Evolutionary conservation across 2,113 vertebrate species (phyloP), one percentile per base, ranked within the genome.

Genomic region (Rhinoderma darwinii): DNA sequence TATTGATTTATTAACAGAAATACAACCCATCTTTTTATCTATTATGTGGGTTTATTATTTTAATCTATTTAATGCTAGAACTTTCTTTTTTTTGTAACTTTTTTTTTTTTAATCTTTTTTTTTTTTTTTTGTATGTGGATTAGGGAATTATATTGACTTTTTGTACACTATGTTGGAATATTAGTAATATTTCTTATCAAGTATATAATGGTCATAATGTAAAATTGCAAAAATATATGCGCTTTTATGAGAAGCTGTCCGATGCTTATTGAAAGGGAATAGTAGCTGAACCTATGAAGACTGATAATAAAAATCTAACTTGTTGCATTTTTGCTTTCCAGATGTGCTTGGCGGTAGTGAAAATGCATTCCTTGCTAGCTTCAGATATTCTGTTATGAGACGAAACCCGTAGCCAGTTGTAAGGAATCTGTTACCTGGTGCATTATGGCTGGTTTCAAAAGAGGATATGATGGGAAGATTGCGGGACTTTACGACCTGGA

Each of bases 391-490:
- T 93, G 84, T 88, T 94, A 91, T 97, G 95, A 98, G 91, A 94
- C 93, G 91, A 92, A 89, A 82, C 27, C 41, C 0, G 81, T 91
- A 88, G 86, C 90, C 88, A 73, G 89, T 86, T 63, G 79, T 75
- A 86, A 88, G 79, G 84, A 87, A 87, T 74, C 90, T 89, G 83
- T 90, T 88, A 68, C 63, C 83, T 72, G 91, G 88, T 92, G 89
- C 94, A 96, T 92, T 90, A 99, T 99, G 97, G 97, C 98, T 72
- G 97, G 98, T 84, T 97, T 99, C 93, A 99, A 99, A 91, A 95
- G 97, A 87, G 98, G 97, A 51, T 99, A 99, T 27, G 98, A 98
- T 77, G 98, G 98, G 54, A 99, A 99, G 93, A 99, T 99, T 44
- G 98, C 98, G 10, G 98, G 98, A 88, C 93, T 99, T 56, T 99